Base-by-base conservation (phyloP, 2,888 invertebrate species). In the Ophion ventricosus region DNA sequence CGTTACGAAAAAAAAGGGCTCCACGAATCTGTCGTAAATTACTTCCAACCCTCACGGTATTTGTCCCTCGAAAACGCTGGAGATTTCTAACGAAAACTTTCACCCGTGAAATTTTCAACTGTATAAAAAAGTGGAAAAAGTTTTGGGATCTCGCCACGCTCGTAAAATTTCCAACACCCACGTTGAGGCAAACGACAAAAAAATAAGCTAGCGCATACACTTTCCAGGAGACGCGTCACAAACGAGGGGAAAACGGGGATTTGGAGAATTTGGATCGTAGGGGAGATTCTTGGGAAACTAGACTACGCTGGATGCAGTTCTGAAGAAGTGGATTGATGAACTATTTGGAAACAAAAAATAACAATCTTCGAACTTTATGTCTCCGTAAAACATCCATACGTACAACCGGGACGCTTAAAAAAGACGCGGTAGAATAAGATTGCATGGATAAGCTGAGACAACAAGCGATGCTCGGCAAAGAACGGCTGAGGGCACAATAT, bases 21-120 rank as follows among this genome's bases (percentile, higher is more conserved):
- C 43, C 23, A 59, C 54, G 23, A 20, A 57, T 14, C 26, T 43
- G 35, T 64, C 43, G 23, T 40, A 0, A 59, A 40, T 23, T 63
- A 7, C 14, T 40, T 35, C n/a, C 26, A 66, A 43, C 25, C 72
- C 54, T 17, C 64, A 35, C 7, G 20, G 40, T 40, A 67, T 29
- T 76, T 25, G 17, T 26, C 7, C 7, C 20, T 67, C 35, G 23
- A 1, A 25, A 73, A 40, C 14, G 23, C 61, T 23, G n/a, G 74
- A 63, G 49, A n/a, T 63, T 63, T 49, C 49, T 26, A 5, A n/a
- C 29, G 14, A 23, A 8, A 49, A 54, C 14, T 74, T 74, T 29
- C 49, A 49, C 26, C 61, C 69, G 14, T 56, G 67, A 49, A 69
- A 74, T 69, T 63, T 63, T 59, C 63, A 23, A 69, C 66, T 67